phyloP scores from a whole-genome alignment of 2,113 vertebrate genomes.

The Neogobius melanostomus region DNA sequence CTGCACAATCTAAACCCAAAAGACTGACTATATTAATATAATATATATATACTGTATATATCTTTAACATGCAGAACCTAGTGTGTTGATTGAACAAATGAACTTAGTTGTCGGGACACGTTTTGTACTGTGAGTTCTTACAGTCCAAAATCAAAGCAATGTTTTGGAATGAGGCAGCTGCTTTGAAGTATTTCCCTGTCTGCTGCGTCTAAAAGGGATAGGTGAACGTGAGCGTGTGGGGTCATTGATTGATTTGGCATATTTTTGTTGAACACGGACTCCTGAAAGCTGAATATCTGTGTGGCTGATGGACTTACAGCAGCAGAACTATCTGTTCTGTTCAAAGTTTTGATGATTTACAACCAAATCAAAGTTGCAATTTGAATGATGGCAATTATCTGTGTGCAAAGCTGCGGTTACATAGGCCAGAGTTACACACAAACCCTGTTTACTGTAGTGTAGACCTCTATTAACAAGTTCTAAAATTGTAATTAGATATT shows the following conservation, averaged over 20 bases:
- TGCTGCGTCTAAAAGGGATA: background rate
- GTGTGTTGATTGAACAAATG: background rate
- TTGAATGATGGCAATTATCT: too few relatives aligned
- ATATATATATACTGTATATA: too few relatives aligned
- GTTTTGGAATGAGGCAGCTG: background rate
- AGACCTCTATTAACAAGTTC: too few relatives aligned
- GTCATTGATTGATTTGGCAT: background rate
- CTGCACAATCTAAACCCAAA: background rate
- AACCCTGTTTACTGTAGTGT: too few relatives aligned
- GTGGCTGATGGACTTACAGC: slow-evolving; percentile 3
- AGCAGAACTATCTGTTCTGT: background rate
- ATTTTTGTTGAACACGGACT: background rate
- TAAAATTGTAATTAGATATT: too few relatives aligned
- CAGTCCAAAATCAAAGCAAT: background rate
- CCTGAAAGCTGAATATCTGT: background rate
- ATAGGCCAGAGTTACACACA: too few relatives aligned
- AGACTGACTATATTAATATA: background rate
- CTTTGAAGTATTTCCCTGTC: slow-evolving; percentile 1
- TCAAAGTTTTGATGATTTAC: too few relatives aligned
- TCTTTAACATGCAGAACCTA: background rate
- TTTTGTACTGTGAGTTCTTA: background rate
- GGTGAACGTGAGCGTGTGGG: background rate
- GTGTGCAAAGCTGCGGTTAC: too few relatives aligned
- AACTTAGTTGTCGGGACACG: background rate
- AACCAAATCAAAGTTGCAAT: too few relatives aligned